Percentiles rank a stretch among this genome's conserved stretches.
phyloP scores from a whole-genome alignment of 2,888 invertebrate genomes.

The Drosophila hamatofila region DNA sequence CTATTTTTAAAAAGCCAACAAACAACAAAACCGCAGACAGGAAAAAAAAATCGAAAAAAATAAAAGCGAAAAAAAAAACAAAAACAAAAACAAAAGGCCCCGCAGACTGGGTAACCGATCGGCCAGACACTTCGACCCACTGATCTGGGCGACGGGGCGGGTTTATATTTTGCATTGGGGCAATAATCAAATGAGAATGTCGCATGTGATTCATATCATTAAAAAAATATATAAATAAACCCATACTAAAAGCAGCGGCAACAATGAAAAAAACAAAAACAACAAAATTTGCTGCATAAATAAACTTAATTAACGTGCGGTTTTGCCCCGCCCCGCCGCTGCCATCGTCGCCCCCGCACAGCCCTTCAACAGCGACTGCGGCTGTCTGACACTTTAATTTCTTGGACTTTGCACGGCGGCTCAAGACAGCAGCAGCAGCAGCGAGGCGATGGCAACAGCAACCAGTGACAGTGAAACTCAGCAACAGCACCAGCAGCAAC shows the following conservation, averaged over 20 bases:
- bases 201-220: slow-evolving; percentile 79
- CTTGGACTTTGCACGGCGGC: slow-evolving; percentile 79
- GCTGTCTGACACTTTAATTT: slow-evolving; percentile 72
- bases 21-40: slow-evolving; percentile 49
- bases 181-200: slow-evolving; percentile 52
- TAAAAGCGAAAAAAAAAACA: not conserved
- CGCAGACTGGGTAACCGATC: slow-evolving; percentile 33
- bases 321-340: slow-evolving; percentile 32
- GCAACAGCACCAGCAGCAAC: slow-evolving; percentile 1
- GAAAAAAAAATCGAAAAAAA: slow-evolving; percentile 23
- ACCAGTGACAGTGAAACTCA: slow-evolving; percentile 58
- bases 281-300: slow-evolving; percentile 69
- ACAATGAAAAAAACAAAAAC: slow-evolving; percentile 46
- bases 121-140: slow-evolving; percentile 60
- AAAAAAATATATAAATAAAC: slow-evolving; percentile 59
- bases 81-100: slow-evolving; percentile 7
- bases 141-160: slow-evolving; percentile 33
- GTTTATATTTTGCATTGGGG: slow-evolving; percentile 30
- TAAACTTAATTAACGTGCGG: slow-evolving; percentile 80
- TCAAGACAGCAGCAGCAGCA: slow-evolving; percentile 63
- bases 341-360: slow-evolving; percentile 20
- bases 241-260: slow-evolving; percentile 50
- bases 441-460: slow-evolving; percentile 25
- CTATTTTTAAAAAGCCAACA: slow-evolving; percentile 61
- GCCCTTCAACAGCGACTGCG: slow-evolving; percentile 31